These are phyloP conservation scores for Agapornis canus DNA, from an alignment of 2,797 vertebrate species.

Conservation along the genomic window DNA sequence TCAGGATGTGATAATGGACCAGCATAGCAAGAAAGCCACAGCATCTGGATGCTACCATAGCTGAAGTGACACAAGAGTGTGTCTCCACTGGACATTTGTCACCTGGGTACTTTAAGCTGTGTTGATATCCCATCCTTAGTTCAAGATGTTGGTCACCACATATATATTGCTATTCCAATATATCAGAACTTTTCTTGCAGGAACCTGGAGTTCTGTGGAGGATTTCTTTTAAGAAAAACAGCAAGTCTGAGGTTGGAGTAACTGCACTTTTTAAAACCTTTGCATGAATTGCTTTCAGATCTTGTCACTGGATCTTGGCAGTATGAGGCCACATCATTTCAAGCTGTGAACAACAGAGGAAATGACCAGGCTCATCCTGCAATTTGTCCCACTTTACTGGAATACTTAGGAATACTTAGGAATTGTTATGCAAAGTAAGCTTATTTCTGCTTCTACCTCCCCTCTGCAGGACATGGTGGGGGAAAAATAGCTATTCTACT, in stretches of 20 bases:
- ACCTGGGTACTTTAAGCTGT: background rate
- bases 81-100: background rate
- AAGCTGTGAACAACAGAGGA: slow-evolving; percentile 17
- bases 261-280: background rate
- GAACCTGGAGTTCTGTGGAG: background rate
- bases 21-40: background rate
- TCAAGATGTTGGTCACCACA: background rate
- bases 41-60: background rate
- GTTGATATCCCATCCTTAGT: background rate
- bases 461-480: background rate
- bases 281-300: slow-evolving; percentile 9
- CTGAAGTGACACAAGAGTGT: background rate
- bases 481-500: background rate
- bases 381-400: slow-evolving; percentile 21
- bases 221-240: background rate
- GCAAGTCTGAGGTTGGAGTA: background rate
- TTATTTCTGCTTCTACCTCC: slow-evolving; percentile 4
- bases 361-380: background rate
- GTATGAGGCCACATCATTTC: slow-evolving; percentile 29
- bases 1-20: background rate
- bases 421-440: background rate
- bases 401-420: background rate
- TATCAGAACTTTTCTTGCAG: background rate
- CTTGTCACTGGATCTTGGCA: slow-evolving; percentile 3
- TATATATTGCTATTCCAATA: background rate